Evolutionary conservation across 53 echinoderm and acorn worm species (phyloP).

Genomic region (Zoroaster sp.): DNA sequence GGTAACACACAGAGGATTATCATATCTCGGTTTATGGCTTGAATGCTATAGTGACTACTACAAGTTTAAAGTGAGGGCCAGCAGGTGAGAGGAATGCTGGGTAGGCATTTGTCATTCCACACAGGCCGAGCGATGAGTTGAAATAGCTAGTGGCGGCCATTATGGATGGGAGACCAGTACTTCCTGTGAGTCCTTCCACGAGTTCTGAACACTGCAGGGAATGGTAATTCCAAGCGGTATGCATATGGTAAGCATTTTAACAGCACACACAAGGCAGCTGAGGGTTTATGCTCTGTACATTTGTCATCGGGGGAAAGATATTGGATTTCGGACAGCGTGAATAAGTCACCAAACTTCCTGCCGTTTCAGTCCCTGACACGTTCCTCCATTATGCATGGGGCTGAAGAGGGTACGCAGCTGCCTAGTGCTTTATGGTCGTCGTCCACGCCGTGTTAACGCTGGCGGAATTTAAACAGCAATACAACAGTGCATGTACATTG

Average conservation of each 20-base stretch:
- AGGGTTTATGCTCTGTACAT: conserved; percentile 28
- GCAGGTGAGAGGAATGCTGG: conserved; percentile 1
- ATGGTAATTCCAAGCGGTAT: conserved; percentile 36
- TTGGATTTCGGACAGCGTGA: conserved; percentile 59
- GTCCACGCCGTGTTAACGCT: neutral
- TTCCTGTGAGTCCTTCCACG: conserved; percentile 36
- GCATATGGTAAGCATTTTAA: conserved; percentile 12
- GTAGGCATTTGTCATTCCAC: conserved; percentile 24
- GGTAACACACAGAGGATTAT: no score
- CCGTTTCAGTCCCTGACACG: conserved; percentile 53
- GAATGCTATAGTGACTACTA: neutral
- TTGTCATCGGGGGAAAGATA: conserved; percentile 55
- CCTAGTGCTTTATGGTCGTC: neutral
- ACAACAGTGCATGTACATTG: conserved; percentile 22
- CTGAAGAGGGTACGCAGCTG: conserved; percentile 42
- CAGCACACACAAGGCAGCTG: conserved; percentile 32
- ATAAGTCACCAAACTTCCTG: conserved; percentile 62
- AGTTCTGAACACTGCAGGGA: conserved; percentile 41
- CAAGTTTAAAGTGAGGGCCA: conserved; percentile 1
- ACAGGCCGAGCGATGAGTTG: neutral
- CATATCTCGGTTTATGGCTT: no score
- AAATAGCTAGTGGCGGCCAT: conserved; percentile 25
- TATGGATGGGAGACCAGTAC: conserved; percentile 6
- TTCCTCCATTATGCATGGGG: conserved; percentile 56
- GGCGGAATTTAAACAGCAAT: neutral